A percentile compares a stretch with the other conserved stretches of the same genome.
phyloP scores from a whole-genome alignment of 53 echinoderm and acorn worm genomes.

The Zoroaster sp. region DNA sequence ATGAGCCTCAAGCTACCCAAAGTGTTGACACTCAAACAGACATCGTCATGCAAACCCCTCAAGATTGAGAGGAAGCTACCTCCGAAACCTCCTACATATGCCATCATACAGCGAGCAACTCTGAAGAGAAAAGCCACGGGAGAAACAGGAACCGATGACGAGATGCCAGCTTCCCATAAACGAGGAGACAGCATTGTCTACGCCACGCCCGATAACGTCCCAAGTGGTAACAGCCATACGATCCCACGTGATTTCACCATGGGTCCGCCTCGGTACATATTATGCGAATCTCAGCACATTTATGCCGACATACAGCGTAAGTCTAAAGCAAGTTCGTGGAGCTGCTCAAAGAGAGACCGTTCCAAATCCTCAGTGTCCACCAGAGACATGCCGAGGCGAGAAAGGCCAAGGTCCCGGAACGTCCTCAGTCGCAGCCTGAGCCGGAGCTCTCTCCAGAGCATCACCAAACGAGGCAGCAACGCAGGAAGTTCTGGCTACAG shows the following conservation, averaged over 20 bases:
- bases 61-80: slow-evolving; percentile 15
- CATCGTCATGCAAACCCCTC: background rate
- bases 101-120: slow-evolving; percentile 26
- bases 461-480: slow-evolving; percentile 2
- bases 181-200: slow-evolving; percentile 13
- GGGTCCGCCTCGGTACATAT: slow-evolving; percentile 36
- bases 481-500: slow-evolving; percentile 37
- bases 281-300: slow-evolving; percentile 45
- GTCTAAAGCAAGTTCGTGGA: slow-evolving; percentile 36
- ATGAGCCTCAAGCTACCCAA: background rate
- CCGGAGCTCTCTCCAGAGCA: slow-evolving; percentile 23
- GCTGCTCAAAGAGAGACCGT: background rate
- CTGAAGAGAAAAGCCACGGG: background rate
- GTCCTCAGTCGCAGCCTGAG: slow-evolving; percentile 4
- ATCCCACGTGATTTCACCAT: slow-evolving; percentile 27
- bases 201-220: slow-evolving; percentile 11
- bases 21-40: background rate
- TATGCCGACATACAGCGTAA: slow-evolving; percentile 48
- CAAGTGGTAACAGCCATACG: background rate
- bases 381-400: background rate
- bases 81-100: slow-evolving; percentile 33
- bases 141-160: background rate
- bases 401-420: background rate
- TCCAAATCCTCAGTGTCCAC: background rate
- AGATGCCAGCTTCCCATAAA: background rate